Conservation (phyloP, 2,113 vertebrate genomes). For the Salminus brasiliensis region DNA sequence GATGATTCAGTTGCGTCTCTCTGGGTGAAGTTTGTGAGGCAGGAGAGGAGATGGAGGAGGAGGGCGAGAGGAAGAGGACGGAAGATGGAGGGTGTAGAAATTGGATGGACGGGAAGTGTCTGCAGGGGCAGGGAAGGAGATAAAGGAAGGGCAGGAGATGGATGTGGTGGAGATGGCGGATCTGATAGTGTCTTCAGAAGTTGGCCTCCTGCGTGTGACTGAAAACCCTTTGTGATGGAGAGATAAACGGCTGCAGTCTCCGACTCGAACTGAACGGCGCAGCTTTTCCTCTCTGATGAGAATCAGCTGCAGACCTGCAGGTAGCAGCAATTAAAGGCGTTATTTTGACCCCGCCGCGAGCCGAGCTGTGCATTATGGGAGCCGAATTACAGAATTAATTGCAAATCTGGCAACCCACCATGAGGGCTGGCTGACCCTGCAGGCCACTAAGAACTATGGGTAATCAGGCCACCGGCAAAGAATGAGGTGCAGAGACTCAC, state of each 20-base stretch:
- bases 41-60: not conserved
- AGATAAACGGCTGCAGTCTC: not conserved
- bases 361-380: slow-evolving; percentile 14
- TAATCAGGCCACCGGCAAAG: slow-evolving; percentile 1
- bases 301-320: slow-evolving; percentile 38
- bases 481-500: not conserved
- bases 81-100: not conserved
- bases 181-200: not conserved
- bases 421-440: slow-evolving; percentile 30
- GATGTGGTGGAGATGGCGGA: not conserved
- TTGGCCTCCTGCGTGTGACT: not conserved
- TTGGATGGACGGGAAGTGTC: not conserved
- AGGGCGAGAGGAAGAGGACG: not conserved
- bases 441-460: not conserved
- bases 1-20: too few species aligned
- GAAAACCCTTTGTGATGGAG: slow-evolving; percentile 6
- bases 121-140: not conserved
- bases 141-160: not conserved
- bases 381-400: slow-evolving; percentile 46
- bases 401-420: slow-evolving; percentile 46
- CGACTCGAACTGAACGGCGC: not conserved
- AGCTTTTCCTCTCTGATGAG: slow-evolving; percentile 14
- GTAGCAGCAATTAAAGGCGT: slow-evolving; percentile 39
- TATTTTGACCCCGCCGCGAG: slow-evolving; percentile 30
- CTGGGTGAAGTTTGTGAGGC: not conserved